Evolutionary conservation across 2,888 invertebrate species (phyloP), one percentile per base, ranked within the genome.

Genomic region (Pyrochroa serraticornis): DNA sequence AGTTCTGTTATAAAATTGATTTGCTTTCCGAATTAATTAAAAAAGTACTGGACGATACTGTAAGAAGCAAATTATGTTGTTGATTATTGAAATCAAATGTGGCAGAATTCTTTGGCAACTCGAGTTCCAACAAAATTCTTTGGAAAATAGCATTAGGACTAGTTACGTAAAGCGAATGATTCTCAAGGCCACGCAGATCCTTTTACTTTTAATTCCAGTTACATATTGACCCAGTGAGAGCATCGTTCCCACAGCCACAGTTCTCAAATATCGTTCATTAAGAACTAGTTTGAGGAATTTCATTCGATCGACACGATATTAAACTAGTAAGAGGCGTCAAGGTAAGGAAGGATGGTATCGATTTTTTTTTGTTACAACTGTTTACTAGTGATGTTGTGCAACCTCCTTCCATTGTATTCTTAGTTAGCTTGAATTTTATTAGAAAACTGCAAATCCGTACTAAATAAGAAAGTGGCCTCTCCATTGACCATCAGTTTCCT

Each of bases 201-300:
- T 66, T 61, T 66, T 66, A 66, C 66, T 63, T 64, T 63, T 58
- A 58, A 51, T 35, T 35, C n/a, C 35, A n/a, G 35, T 35, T 35
- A 35, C 22, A 22, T 22, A 22, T 22, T 22, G 22, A 22, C 22
- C 22, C 22, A 22, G 22, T 22, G 22, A 22, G 22, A 22, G 22
- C 22, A 22, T 22, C 22, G 22, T 22, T 22, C 22, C 22, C 22
- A 22, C 22, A 22, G 22, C 22, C 22, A 22, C 22, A 22, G 22
- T 22, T 5, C 22, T 22, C 22, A 22, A 22, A 22, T 22, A 35
- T 35, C 35, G 35, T 35, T 35, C n/a, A 35, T 35, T 35, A 10
- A 9, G 22, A n/a, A 13, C 33, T 30, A 14, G 10, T 12, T 52
- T 45, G 45, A 52, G 31, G 13, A 32, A 37, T 43, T 42, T 51